Evolutionary conservation across 2,888 invertebrate species (phyloP), one percentile per base, ranked within the genome.

Genomic region (Rapana venosa): DNA sequence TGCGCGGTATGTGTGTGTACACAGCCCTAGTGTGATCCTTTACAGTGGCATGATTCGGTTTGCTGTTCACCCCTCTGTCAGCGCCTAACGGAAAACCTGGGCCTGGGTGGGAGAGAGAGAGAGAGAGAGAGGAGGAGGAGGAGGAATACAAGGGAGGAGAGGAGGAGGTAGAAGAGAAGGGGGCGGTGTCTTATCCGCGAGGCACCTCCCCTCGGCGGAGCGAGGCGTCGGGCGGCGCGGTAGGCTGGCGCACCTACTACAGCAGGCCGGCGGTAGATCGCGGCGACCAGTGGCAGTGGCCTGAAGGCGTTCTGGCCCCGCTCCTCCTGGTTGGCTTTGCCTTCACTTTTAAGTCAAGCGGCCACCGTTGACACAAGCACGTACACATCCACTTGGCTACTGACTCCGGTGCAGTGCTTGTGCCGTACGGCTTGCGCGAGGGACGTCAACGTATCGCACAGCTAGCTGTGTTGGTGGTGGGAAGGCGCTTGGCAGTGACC

Each of bases 131-230:
- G 81, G 22, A 36, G 8, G 81, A 83, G 47, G 17, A 22, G 36
- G 81, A n/a, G 81, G 47, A 22, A 30, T 36, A n/a, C 5, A 47
- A 13, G 22, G 26, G 17, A 20, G 81, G 58, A 20, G 84, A 20
- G 83, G 36, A 47, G 22, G 81, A 1, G 32, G 32, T 5, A 5
- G 83, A n/a, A 26, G 61, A n/a, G 66, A 56, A 58, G 36, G 56
- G 84, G 84, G 84, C 83, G 70, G 89, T 32, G 70, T 85, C 35
- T 85, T 26, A 30, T 32, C 88, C 0, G 36, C 61, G 17, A 88
- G 58, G 88, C 88, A 26, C 83, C 83, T 83, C 89, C 88, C 89
- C 70, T 89, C 74, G 89, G 89, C 89, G 89, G 89, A 85, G 89
- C 89, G 26, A 85, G 15, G 30, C 83, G 8, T 6, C 26, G 20